These are phyloP conservation scores for Odontocolon sp. DNA, from an alignment of 2,888 invertebrate species.

Conservation along the genomic window DNA sequence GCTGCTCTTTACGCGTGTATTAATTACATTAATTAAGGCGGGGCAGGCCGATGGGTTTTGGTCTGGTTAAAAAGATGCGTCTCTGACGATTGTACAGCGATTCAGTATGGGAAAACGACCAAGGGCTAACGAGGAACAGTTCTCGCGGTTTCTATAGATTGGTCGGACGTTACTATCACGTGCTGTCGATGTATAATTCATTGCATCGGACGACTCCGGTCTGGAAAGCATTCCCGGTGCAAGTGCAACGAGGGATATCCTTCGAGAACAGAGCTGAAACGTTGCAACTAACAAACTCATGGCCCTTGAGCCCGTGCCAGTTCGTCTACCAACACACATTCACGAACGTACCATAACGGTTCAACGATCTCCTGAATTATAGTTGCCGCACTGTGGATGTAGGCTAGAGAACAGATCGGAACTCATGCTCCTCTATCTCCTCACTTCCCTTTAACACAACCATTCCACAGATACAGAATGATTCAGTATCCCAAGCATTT, in stretches of 20 bases:
- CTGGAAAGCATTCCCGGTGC: slow-evolving; percentile 6
- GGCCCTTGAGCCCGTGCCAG: slow-evolving; percentile 10
- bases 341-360: slow-evolving; percentile 62
- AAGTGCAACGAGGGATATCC: neutral
- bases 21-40: slow-evolving; percentile 64
- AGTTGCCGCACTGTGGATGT: slow-evolving; percentile 41
- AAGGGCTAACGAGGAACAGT: slow-evolving; percentile 2
- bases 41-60: slow-evolving; percentile 34
- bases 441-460: neutral
- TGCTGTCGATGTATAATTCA: slow-evolving; percentile 61
- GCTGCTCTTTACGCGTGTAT: slow-evolving; percentile 42
- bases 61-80: neutral
- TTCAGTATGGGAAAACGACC: neutral
- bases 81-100: neutral
- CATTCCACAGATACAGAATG: neutral
- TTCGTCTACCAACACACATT: slow-evolving; percentile 37
- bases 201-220: slow-evolving; percentile 34
- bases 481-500: neutral
- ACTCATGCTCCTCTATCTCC: slow-evolving; percentile 5
- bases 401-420: slow-evolving; percentile 37
- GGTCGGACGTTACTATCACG: neutral
- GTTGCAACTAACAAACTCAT: neutral
- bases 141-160: neutral
- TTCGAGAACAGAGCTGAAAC: slow-evolving; percentile 24
- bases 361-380: slow-evolving; percentile 60